phyloP scores from a whole-genome alignment of 2,797 vertebrate species.

The Meda fulgida region DNA sequence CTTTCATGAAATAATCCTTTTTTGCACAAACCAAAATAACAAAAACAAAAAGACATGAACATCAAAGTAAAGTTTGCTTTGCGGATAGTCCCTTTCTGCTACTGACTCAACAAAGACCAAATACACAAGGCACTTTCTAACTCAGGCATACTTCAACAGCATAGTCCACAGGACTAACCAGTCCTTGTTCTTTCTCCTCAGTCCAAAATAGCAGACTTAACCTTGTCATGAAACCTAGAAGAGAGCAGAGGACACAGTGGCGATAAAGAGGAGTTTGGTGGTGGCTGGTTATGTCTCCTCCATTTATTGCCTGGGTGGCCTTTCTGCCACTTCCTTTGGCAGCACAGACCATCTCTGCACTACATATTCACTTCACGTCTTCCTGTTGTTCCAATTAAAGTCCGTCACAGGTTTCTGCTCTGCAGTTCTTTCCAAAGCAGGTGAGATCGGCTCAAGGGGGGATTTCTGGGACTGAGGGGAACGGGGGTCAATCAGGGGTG shows the following conservation, averaged over 20 bases:
- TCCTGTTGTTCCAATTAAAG: slow-evolving; percentile 92
- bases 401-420: slow-evolving; percentile 87
- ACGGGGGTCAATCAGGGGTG: slow-evolving; percentile 87
- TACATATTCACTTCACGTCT: slow-evolving; percentile 78
- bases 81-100: slow-evolving; percentile 68
- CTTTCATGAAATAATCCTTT: slow-evolving; percentile 65
- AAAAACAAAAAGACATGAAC: slow-evolving; percentile 52
- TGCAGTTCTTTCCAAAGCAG: slow-evolving; percentile 82
- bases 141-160: slow-evolving; percentile 67
- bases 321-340: slow-evolving; percentile 67
- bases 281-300: slow-evolving; percentile 69
- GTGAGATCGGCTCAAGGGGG: slow-evolving; percentile 90
- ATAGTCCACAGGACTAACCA: slow-evolving; percentile 84
- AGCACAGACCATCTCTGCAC: slow-evolving; percentile 70
- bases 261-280: slow-evolving; percentile 56
- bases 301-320: slow-evolving; percentile 26
- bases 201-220: slow-evolving; percentile 61
- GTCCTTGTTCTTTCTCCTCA: slow-evolving; percentile 61
- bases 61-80: slow-evolving; percentile 66
- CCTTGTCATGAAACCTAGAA: slow-evolving; percentile 63
- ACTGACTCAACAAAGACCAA: slow-evolving; percentile 71
- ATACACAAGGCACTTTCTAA: slow-evolving; percentile 82
- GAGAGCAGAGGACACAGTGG: slow-evolving; percentile 46
- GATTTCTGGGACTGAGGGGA: slow-evolving; percentile 93
- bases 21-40: slow-evolving; percentile 69